Base-by-base conservation (phyloP, 2,113 vertebrate genomes). In the Ceyx margarethae region DNA sequence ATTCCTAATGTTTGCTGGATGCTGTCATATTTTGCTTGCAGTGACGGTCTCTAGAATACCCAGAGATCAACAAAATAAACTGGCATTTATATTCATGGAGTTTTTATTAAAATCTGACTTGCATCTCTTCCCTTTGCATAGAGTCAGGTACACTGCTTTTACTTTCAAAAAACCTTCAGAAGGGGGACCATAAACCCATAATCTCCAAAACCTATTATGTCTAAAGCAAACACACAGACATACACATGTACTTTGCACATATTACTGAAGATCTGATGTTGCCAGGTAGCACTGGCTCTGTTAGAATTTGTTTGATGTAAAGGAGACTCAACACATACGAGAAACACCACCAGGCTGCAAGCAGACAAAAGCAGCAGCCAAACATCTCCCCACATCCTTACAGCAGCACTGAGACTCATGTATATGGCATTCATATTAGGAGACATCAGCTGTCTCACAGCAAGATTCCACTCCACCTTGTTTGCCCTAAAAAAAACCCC, bases 181-280 rank as follows among this genome's bases (percentile, higher is more conserved):
- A 81, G 6, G 7, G 10, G 15, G 13, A 16, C 10, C 12, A 31
- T 6, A 69, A 79, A 25, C 2, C 6, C 29, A 15, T 57, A 57
- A 57, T 50, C 12, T 10, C 7, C 18, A 15, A n/a, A 88, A 58
- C 10, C 7, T 16, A 21, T 46, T 19, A 6, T 22, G 64, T 28
- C 26, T 71, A 22, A n/a, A 33, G 57, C 16, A 57, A 61, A 75
- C n/a, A 68, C 6, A 31, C 4, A 56, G 16, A 23, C 0, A 3
- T 9, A 37, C 3, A 18, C 13, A 11, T 0, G 0, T 28, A 28
- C 22, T 86, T 58, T 23, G 19, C 8, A 15, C 26, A 9, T 4
- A 4, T 14, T 14, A 33, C 2, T 33, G 10, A 33, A 62, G 54
- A 33, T 79, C 6, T 18, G 9, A 9, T 25, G 7, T 13, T 35